Percentiles rank a stretch among this genome's conserved stretches.
These are phyloP conservation scores for Anoplius nigerrimus DNA, from an alignment of 2,888 invertebrate genomes.

Conservation along the genomic window DNA sequence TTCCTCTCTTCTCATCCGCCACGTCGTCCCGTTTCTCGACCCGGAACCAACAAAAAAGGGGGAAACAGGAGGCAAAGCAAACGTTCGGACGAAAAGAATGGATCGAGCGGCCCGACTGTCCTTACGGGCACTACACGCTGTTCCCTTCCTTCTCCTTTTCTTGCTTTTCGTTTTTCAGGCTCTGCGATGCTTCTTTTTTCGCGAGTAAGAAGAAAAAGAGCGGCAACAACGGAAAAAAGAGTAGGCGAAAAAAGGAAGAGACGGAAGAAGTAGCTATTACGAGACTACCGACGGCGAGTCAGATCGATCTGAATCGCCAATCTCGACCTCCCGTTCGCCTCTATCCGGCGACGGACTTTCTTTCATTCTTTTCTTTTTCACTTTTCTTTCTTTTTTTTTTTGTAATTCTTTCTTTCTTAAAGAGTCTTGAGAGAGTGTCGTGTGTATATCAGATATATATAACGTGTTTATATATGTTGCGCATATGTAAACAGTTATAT, in stretches of 20 bases:
- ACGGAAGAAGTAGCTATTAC: slow-evolving; percentile 5
- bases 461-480: neutral
- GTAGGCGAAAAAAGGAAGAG: slow-evolving; percentile 3
- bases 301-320: too few relatives aligned
- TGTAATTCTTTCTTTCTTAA: neutral
- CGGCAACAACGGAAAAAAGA: slow-evolving; percentile 1
- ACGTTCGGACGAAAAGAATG: neutral
- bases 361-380: too few relatives aligned
- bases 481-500: neutral
- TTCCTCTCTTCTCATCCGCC: too few relatives aligned
- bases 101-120: slow-evolving; percentile 1
- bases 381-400: too few relatives aligned
- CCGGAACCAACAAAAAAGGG: too few relatives aligned
- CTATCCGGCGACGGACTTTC: too few relatives aligned
- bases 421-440: slow-evolving; percentile 46
- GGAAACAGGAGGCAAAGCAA: neutral
- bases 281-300: neutral
- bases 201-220: slow-evolving; percentile 22
- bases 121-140: neutral
- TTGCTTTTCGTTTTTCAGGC: too few relatives aligned
- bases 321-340: too few relatives aligned
- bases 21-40: too few relatives aligned
- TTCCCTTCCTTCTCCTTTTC: too few relatives aligned
- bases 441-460: slow-evolving; percentile 42
- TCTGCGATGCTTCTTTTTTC: neutral